Evolutionary conservation across 2,888 invertebrate genomes (phyloP).

Genomic region (Amphiduros pacificus): DNA sequence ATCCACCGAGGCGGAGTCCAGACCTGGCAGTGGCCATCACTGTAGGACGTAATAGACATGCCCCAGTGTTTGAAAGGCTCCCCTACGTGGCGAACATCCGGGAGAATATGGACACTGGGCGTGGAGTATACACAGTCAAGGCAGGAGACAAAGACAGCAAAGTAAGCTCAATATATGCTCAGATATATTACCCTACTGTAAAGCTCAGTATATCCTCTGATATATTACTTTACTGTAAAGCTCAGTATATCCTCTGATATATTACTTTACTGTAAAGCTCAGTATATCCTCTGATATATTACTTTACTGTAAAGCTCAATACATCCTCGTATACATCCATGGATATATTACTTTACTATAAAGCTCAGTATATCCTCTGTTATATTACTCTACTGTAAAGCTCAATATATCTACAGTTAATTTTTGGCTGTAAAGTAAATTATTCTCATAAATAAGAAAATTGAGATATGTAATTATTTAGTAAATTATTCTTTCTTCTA

Average conservation of each 20-base stretch:
- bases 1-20: slow-evolving; percentile 26
- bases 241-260: too few species aligned
- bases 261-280: too few species aligned
- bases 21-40: slow-evolving; percentile 35
- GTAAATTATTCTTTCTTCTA: neutral
- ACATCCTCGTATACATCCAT: too few species aligned
- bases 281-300: too few species aligned
- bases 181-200: neutral
- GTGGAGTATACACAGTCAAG: slow-evolving; percentile 4
- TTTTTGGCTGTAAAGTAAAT: neutral
- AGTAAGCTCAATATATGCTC: slow-evolving; percentile 11
- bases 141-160: slow-evolving; percentile 13
- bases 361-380: too few species aligned
- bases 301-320: too few species aligned
- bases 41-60: slow-evolving; percentile 33
- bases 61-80: slow-evolving; percentile 30
- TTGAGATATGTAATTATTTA: neutral
- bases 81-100: slow-evolving; percentile 11
- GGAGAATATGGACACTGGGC: slow-evolving; percentile 19
- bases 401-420: too few species aligned
- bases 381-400: too few species aligned
- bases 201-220: too few species aligned
- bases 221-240: too few species aligned
- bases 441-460: neutral
- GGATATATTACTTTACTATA: too few species aligned